phyloP scores from a whole-genome alignment of 2,113 vertebrate species.

The Formicarius rufipectus region DNA sequence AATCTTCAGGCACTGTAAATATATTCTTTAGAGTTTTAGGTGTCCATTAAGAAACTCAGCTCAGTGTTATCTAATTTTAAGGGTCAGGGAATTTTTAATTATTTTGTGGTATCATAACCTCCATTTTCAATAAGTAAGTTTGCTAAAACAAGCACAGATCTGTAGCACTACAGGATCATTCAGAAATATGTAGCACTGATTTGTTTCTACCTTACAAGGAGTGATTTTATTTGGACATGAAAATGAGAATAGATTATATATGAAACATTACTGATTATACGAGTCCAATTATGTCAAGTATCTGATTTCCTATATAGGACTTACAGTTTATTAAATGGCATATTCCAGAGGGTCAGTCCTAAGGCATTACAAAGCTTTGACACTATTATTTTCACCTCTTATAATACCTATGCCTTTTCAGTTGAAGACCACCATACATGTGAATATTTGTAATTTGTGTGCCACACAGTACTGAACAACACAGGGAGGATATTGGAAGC shows the following conservation, averaged over 20 bases:
- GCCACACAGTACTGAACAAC: neutral
- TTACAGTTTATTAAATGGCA: neutral
- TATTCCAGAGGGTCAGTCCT: neutral
- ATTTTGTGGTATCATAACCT: neutral
- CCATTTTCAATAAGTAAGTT: neutral
- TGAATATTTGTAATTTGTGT: neutral
- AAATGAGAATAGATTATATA: neutral
- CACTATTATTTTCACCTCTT: neutral
- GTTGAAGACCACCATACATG: neutral
- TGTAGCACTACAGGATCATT: neutral
- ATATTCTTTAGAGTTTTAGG: neutral
- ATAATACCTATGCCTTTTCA: neutral
- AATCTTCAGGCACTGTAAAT: neutral
- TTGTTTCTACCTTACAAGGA: neutral
- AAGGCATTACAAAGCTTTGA: neutral
- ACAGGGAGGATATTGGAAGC: neutral
- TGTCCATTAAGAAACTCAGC: neutral
- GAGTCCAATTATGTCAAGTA: neutral
- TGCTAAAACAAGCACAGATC: neutral
- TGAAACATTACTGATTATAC: neutral
- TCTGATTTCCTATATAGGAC: neutral
- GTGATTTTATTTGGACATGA: neutral
- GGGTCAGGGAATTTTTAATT: neutral
- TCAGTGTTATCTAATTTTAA: neutral
- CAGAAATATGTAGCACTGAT: neutral